Percentiles rank a stretch among this genome's conserved stretches.
Conservation (phyloP, 2,888 invertebrate species). For the Cyrtodaria siliqua region DNA sequence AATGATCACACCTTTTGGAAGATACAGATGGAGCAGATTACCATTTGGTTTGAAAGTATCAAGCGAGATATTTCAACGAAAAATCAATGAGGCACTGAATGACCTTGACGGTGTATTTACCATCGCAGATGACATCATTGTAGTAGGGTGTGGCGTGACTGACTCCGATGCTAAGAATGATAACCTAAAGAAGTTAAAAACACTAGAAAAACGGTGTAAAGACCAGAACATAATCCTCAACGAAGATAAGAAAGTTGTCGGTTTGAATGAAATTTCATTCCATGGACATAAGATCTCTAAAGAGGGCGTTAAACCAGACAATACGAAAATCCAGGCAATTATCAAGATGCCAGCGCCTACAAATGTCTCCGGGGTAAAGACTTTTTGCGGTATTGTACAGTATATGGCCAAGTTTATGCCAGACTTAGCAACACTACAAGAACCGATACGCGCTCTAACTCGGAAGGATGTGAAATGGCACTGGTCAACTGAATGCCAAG, state of each 20-base stretch:
- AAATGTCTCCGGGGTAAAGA: constrained; percentile 46
- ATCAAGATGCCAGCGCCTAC: no score
- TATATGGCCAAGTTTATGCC: constrained; percentile 56
- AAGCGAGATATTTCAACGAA: constrained; percentile 61
- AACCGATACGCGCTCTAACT: constrained; percentile 31
- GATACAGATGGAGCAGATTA: constrained; percentile 48
- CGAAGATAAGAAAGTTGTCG: no score
- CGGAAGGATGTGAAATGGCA: constrained; percentile 9
- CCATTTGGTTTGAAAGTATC: constrained; percentile 43
- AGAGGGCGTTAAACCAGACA: no score
- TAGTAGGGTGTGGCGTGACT: constrained; percentile 37
- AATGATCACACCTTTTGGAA: constrained; percentile 64
- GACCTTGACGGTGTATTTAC: constrained; percentile 39
- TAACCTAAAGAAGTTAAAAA: no score
- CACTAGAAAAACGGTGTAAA: no score
- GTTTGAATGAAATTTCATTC: no score
- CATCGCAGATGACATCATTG: constrained; percentile 47
- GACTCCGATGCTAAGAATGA: no score
- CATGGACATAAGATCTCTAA: no score
- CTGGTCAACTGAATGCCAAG: constrained; percentile 52
- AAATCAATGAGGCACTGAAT: constrained; percentile 39
- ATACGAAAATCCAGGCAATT: no score
- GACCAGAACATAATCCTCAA: no score
- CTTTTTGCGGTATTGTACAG: constrained; percentile 64
- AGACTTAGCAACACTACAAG: constrained; percentile 22